Percentiles rank a stretch among this genome's conserved stretches.
These are phyloP conservation scores for Bolinopsis microptera DNA, from an alignment of 37 sponge, comb jelly and placozoan species.

Conservation along the genomic window DNA sequence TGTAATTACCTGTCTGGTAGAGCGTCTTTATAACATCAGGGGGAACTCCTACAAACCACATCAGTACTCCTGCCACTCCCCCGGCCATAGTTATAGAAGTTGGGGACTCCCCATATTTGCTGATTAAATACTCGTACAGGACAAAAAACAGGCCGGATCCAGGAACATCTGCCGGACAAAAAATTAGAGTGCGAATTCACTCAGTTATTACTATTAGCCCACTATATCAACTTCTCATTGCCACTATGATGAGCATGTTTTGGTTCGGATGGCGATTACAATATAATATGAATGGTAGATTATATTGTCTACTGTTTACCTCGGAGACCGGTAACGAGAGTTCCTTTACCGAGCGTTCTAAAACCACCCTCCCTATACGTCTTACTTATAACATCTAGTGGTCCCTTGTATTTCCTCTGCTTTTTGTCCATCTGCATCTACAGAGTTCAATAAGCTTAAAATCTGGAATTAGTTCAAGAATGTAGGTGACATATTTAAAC, in stretches of 20 bases:
- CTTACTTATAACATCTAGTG: not conserved
- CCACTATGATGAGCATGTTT: no score
- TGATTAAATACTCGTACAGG: not conserved
- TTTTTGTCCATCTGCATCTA: not conserved
- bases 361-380: not conserved
- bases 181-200: no score
- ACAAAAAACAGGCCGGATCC: constrained; percentile 12
- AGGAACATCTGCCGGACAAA: not conserved
- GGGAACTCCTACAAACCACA: constrained; percentile 9
- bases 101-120: not conserved
- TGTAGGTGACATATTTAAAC: not conserved
- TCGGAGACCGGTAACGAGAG: not conserved
- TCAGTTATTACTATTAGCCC: no score
- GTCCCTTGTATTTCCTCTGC: not conserved
- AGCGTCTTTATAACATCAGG: not conserved
- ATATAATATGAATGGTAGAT: no score
- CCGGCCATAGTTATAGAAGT: not conserved
- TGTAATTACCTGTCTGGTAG: not conserved
- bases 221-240: no score
- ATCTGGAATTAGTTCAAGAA: not conserved
- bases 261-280: no score
- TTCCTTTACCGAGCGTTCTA: not conserved
- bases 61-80: not conserved
- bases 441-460: not conserved
- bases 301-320: no score